phyloP scores from a whole-genome alignment of 2,113 vertebrate genomes.

The Tenebrosternarchus preto region DNA sequence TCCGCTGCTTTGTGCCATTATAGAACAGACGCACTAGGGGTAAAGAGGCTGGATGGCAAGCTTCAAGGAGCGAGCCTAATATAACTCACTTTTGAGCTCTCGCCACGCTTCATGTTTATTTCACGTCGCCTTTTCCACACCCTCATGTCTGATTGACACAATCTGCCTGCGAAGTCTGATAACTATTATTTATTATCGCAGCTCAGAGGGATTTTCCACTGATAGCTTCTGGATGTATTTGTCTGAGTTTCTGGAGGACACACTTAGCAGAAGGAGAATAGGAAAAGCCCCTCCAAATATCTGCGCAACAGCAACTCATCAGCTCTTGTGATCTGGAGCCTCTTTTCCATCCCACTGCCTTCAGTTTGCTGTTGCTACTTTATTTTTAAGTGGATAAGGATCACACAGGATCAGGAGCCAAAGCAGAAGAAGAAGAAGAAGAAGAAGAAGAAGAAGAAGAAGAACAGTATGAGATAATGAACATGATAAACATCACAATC shows the following conservation, averaged over 20 bases:
- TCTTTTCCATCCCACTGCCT: conserved; percentile 55
- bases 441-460: background rate
- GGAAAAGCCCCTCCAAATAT: conserved; percentile 67
- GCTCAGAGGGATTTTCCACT: conserved; percentile 70
- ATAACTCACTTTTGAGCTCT: conserved; percentile 77
- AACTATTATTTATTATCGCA: conserved; percentile 77
- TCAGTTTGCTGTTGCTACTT: conserved; percentile 6
- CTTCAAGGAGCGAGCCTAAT: conserved; percentile 80
- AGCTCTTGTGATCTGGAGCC: conserved; percentile 71
- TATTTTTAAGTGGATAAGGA: conserved; percentile 72
- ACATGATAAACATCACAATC: conserved; percentile 12
- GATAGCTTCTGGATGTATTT: conserved; percentile 80
- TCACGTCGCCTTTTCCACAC: conserved; percentile 65
- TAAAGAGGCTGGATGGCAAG: conserved; percentile 78
- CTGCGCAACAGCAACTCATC: conserved; percentile 74
- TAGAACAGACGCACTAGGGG: conserved; percentile 77
- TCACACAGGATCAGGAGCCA: conserved; percentile 76
- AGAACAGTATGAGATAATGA: conserved; percentile 4
- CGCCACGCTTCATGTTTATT: conserved; percentile 77
- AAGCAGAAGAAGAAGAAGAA: conserved; percentile 69
- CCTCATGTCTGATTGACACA: conserved; percentile 76
- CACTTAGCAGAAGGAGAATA: conserved; percentile 67
- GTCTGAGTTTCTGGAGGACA: conserved; percentile 78
- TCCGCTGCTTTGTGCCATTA: conserved; percentile 77
- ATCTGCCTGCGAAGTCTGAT: conserved; percentile 72